Base-by-base conservation (phyloP, 1,140 invertebrate genomes). In the Leptonema lineaticorne region DNA sequence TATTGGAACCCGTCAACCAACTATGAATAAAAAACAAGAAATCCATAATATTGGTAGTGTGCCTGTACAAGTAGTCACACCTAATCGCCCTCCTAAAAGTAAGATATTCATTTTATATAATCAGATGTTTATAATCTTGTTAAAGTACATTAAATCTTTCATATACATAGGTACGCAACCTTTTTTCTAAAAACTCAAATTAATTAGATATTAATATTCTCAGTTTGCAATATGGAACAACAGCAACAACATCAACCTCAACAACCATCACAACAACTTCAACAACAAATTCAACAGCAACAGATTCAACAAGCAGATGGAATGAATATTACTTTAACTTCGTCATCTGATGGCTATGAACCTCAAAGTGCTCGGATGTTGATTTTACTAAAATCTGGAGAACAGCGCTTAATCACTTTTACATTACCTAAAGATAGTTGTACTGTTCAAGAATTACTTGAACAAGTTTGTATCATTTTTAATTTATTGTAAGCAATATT, bases 401-500 rank as follows among this genome's bases (percentile, higher is more conserved):
- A 91, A 78, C 89, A 91, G 74, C 85, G 90, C 76, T 80, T 92
- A 33, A 91, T 92, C 45, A 91, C 89, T 1, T 92, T 92, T 74
- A 90, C 90, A 30, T 80, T 91, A 72, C 90, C 90, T 5, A 87
- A 89, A 71, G 89, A 92, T 75, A 89, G 88, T 68, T 92, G 90
- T 76, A 91, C 89, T 0, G 88, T 92, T 50, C 88, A 90, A 76
- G 89, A 92, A 82, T 84, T 92, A 66, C 77, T 92, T 50, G 89
- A 91, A 76, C 90, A 91, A 82, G 89, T 89, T 69, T 74, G 70
- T 14, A 63, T 59, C 33, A 50, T 62, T 56, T 24, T 62, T 33
- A 33, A 62, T 11, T 16, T 62, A 3, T 11, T 62, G 9, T 59
- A 14, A 29, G 26, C 18, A 29, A 27, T 62, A 62, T 62, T 62